Evolutionary conservation across 1,140 invertebrate genomes (phyloP).

Genomic region (Hylaeus anthracinus): DNA sequence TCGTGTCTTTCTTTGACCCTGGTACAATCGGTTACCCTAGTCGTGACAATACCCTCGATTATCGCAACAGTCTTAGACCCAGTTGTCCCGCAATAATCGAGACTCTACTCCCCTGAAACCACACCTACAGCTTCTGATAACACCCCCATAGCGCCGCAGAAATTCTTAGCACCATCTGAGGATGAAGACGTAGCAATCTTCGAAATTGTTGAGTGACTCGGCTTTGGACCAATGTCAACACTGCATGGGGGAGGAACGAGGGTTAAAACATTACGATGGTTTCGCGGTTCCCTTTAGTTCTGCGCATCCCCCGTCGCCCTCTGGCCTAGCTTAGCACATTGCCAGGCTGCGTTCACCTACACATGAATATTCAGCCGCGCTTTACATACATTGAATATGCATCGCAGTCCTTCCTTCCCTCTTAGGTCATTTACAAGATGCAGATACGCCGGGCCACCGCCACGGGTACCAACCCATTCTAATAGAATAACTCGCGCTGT

Average conservation of each 20-base stretch:
- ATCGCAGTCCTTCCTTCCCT: conserved; percentile 78
- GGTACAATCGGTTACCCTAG: too few species aligned
- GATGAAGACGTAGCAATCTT: background rate
- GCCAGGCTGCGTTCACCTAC: conserved; percentile 73
- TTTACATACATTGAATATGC: conserved; percentile 80
- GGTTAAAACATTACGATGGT: conserved; percentile 47
- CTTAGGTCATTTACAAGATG: conserved; percentile 80
- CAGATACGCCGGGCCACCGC: conserved; percentile 70
- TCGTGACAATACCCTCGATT: too few species aligned
- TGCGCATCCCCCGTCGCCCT: conserved; percentile 9
- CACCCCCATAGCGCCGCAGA: background rate
- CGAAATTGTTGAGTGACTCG: background rate
- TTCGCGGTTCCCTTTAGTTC: conserved; percentile 51
- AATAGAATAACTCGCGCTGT: conserved; percentile 72
- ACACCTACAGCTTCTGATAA: too few species aligned
- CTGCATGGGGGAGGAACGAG: background rate
- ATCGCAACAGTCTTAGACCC: too few species aligned
- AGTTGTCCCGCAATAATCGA: too few species aligned
- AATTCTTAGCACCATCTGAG: background rate
- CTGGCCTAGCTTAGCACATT: conserved; percentile 72
- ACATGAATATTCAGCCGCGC: conserved; percentile 78
- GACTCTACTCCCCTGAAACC: too few species aligned
- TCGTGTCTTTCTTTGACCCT: too few species aligned
- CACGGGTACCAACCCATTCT: conserved; percentile 65
- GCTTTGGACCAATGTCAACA: conserved; percentile 9